Evolutionary conservation across 2,888 invertebrate species (phyloP).

Genomic region (Erebia ligea): DNA sequence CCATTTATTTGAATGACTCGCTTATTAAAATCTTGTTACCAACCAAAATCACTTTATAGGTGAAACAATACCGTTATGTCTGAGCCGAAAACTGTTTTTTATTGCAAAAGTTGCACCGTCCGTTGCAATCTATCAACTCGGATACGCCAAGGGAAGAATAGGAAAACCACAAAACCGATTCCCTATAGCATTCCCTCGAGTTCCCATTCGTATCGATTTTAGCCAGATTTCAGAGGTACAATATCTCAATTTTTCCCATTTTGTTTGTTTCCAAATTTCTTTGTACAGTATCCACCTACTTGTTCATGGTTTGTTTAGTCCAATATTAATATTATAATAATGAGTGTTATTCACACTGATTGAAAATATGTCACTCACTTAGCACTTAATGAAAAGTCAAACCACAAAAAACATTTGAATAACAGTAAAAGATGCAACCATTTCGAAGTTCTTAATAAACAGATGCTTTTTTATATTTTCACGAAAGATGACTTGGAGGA

Average conservation of each 20-base stretch:
- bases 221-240: conserved; percentile 10
- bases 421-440: not conserved
- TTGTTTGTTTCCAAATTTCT: conserved; percentile 3
- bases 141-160: conserved; percentile 40
- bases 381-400: not conserved
- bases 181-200: conserved; percentile 29
- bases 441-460: conserved; percentile 12
- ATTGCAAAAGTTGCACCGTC: conserved; percentile 35
- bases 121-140: conserved; percentile 41
- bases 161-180: conserved; percentile 32
- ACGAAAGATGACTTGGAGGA: conserved; percentile 33
- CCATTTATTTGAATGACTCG: not conserved
- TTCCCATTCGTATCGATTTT: conserved; percentile 28
- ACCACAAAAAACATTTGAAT: not conserved
- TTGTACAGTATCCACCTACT: not conserved
- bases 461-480: conserved; percentile 18
- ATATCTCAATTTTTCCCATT: conserved; percentile 7
- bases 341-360: too few relatives aligned
- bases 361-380: too few relatives aligned
- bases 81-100: conserved; percentile 43
- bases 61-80: conserved; percentile 20
- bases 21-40: too few relatives aligned
- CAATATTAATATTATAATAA: not conserved
- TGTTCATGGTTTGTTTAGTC: not conserved
- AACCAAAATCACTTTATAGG: not conserved